These are phyloP conservation scores for Busseola fusca DNA, from an alignment of 2,888 invertebrate species.

Conservation along the genomic window DNA sequence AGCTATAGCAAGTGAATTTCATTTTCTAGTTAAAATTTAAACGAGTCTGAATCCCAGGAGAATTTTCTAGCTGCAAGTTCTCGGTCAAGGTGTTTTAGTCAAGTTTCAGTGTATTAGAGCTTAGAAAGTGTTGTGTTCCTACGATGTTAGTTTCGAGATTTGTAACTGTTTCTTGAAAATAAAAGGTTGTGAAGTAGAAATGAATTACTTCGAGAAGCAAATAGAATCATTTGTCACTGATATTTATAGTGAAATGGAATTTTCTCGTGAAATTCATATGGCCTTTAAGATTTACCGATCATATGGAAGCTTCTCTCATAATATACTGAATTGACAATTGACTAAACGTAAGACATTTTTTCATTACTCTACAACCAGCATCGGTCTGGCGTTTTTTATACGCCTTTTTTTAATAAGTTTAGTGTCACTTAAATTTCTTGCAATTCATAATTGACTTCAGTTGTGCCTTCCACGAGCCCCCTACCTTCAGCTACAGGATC, in stretches of 20 bases:
- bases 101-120: slow-evolving; percentile 12
- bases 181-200: neutral
- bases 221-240: neutral
- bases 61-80: slow-evolving; percentile 20
- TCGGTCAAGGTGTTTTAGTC: slow-evolving; percentile 38
- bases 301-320: neutral
- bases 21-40: slow-evolving; percentile 42
- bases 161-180: neutral
- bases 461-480: neutral
- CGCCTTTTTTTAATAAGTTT: neutral
- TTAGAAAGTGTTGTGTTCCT: slow-evolving; percentile 18
- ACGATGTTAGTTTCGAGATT: slow-evolving; percentile 4
- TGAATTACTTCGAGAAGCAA: neutral
- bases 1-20: slow-evolving; percentile 10
- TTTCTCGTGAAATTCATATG: neutral
- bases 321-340: neutral
- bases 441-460: neutral
- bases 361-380: neutral
- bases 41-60: slow-evolving; percentile 28
- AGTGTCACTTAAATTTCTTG: neutral
- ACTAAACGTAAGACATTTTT: neutral
- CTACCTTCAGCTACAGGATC: neutral
- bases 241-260: neutral
- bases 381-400: neutral
- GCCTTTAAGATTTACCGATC: neutral